Evolutionary conservation across 1,140 invertebrate species (phyloP).

Genomic region (Drosophila burlai): DNA sequence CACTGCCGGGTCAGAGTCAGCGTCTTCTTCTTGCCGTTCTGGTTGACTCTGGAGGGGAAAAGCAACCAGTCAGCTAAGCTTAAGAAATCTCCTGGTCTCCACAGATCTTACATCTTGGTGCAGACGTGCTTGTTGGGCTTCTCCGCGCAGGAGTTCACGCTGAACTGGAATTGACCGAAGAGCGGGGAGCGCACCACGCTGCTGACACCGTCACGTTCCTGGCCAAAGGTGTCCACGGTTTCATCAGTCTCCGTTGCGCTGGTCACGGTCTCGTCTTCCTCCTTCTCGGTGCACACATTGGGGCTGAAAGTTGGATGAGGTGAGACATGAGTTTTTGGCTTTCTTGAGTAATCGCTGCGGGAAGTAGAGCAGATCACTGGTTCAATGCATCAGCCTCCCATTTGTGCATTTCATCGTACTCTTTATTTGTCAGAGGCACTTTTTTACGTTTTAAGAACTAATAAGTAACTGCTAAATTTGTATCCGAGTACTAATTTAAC

Average conservation of each 20-base stretch:
- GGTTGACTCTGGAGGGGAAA: slow-evolving; percentile 85
- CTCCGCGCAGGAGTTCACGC: slow-evolving; percentile 86
- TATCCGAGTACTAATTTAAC: slow-evolving; percentile 4
- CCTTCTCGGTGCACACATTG: slow-evolving; percentile 81
- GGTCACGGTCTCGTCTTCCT: slow-evolving; percentile 62
- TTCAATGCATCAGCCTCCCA: background rate
- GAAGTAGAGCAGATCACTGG: background rate
- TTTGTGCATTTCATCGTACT: background rate
- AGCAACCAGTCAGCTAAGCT: slow-evolving; percentile 2
- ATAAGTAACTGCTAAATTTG: slow-evolving; percentile 8
- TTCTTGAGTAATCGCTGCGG: slow-evolving; percentile 2
- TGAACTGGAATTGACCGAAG: slow-evolving; percentile 85
- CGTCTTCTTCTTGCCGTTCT: slow-evolving; percentile 87
- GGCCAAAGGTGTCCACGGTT: slow-evolving; percentile 77
- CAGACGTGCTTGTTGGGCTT: slow-evolving; percentile 87
- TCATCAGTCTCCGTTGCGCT: slow-evolving; percentile 68
- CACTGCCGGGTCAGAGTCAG: slow-evolving; percentile 87
- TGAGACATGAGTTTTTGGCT: background rate
- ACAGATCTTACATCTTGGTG: slow-evolving; percentile 86
- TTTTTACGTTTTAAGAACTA: background rate
- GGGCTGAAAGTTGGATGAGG: slow-evolving; percentile 42
- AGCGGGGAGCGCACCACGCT: slow-evolving; percentile 73
- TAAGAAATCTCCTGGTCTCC: background rate
- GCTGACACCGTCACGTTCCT: slow-evolving; percentile 68
- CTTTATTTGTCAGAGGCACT: background rate